Evolutionary conservation across 1,140 invertebrate genomes (phyloP), one percentile per base, ranked within the genome.

Genomic region (Drosophila oshimai): DNA sequence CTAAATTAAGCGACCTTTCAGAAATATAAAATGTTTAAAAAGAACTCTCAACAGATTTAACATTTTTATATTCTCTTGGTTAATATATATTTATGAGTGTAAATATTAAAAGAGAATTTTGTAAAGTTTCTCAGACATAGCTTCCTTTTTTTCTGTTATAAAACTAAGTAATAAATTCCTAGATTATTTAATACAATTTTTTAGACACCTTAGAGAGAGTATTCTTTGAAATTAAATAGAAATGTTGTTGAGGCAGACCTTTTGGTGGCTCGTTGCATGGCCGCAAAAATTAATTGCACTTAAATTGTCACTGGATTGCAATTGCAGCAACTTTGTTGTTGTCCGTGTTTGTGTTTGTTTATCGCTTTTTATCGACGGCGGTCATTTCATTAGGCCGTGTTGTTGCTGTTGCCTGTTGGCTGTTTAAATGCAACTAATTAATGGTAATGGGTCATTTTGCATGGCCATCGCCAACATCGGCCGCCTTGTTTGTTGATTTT

Each of bases 401-500:
- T n/a, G 46, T 39, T 53, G 41, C 34, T 49, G 42, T 65, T 64
- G 50, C 15, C 37, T 36, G 36, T 65, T 50, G 71, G 34, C 58
- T 67, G 51, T 83, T 83, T 83, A 83, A 83, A 84, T 72, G 80
- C 78, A 83, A 83, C 78, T 83, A 83, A 83, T 83, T 83, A 83
- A 86, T 67, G 80, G 79, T 83, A 83, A 83, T 83, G 80, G 79
- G 74, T 83, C 79, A 83, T 84, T 83, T 83, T 83, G 79, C 79
- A 83, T 83, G 79, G 70, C 79, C 79, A 84, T 83, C 70, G 75
- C 45, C 60, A 33, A 51, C 74, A 70, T 64, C 64, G 51, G 39
- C 33, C 37, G 18, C 45, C 54, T 86, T 83, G 80, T 84, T 83
- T 83, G 80, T 79, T 84, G 74, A 78, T 84, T 78, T 83, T 83